Evolutionary conservation across 23 tunicate genomes (phyloP).

Genomic region (Corella eumyota): DNA sequence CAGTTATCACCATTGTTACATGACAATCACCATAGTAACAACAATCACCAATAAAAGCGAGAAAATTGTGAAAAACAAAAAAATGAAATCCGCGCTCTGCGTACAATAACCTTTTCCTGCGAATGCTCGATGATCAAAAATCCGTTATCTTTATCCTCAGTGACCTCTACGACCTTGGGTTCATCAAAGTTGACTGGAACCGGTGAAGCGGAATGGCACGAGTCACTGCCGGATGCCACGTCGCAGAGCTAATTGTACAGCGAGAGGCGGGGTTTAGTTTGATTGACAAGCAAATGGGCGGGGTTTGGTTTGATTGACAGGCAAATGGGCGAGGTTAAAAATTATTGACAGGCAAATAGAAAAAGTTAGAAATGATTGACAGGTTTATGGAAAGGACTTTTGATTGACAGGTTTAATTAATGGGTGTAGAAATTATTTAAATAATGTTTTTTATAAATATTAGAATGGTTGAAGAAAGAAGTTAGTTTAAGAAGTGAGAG

Average conservation of each 20-base stretch:
- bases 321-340: no score
- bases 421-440: no score
- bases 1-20: neutral
- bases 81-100: no score
- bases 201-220: conserved; percentile 36
- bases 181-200: conserved; percentile 30
- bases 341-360: no score
- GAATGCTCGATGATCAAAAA: conserved; percentile 54
- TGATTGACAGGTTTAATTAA: no score
- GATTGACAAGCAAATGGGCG: neutral
- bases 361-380: no score
- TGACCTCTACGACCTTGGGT: conserved; percentile 20
- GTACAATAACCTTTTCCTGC: neutral
- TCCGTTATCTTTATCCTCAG: conserved; percentile 44
- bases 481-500: no score
- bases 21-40: neutral
- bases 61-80: conserved; percentile 4
- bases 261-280: neutral
- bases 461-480: no score
- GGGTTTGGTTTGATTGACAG: no score
- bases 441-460: no score
- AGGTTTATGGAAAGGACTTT: no score
- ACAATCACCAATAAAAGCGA: neutral
- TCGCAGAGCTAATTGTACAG: conserved; percentile 45
- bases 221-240: conserved; percentile 29